phyloP scores from a whole-genome alignment of 2,113 vertebrate genomes.

The Aplodontia rufa region DNA sequence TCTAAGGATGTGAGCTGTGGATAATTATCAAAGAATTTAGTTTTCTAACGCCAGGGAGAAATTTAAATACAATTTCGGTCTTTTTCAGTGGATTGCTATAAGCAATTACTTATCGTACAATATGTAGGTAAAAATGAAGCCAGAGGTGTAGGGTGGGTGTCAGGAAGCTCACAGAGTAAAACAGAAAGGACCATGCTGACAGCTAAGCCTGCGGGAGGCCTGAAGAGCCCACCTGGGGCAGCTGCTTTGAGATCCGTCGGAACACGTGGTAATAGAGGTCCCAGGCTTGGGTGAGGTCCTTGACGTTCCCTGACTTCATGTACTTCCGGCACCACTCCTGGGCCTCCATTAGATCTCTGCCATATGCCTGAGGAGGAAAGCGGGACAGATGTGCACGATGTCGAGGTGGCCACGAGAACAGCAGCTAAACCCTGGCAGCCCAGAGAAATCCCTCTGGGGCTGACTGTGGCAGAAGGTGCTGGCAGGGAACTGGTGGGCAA shows the following conservation, averaged over 20 bases:
- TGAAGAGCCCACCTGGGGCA: slow-evolving; percentile 91
- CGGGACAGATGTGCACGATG: neutral
- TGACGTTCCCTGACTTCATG: slow-evolving; percentile 98
- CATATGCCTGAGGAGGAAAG: slow-evolving; percentile 90
- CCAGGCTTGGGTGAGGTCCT: slow-evolving; percentile 99
- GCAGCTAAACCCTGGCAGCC: no score
- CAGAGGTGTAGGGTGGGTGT: neutral
- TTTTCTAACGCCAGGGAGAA: neutral
- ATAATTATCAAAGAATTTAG: slow-evolving; percentile 42
- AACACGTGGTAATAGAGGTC: slow-evolving; percentile 99
- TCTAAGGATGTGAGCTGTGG: slow-evolving; percentile 96
- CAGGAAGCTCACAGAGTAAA: neutral
- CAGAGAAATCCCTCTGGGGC: accelerated
- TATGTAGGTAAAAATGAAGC: neutral
- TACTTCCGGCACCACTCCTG: slow-evolving; percentile 99
- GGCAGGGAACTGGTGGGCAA: accelerated
- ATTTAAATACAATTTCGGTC: neutral
- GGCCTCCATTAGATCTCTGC: slow-evolving; percentile 98
- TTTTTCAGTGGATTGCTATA: neutral
- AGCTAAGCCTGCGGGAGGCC: neutral
- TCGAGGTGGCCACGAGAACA: no score
- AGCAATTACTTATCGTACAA: neutral
- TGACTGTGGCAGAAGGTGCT: accelerated
- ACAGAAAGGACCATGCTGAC: neutral
- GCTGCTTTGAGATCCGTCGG: slow-evolving; percentile 97